A percentile compares a stretch with the other conserved stretches of the same genome.
These are phyloP conservation scores for Aradophagus sp. DNA, from an alignment of 1,140 invertebrate genomes.

Conservation along the genomic window DNA sequence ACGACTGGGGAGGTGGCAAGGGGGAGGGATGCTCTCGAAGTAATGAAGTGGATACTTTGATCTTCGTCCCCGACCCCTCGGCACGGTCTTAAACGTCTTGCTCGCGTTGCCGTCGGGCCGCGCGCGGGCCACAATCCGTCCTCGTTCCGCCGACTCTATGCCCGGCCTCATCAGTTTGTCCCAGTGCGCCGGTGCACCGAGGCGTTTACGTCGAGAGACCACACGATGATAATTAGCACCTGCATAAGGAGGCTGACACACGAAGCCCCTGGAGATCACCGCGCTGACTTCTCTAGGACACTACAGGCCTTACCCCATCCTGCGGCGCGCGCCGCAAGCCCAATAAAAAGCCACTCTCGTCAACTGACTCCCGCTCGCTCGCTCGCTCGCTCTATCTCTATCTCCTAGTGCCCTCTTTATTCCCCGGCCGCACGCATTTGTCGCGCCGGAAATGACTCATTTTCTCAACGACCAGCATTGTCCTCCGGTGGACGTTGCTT, in stretches of 20 bases:
- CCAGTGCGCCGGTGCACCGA: conserved; percentile 62
- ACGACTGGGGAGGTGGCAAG: conserved; percentile 1
- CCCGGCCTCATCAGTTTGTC: conserved; percentile 41
- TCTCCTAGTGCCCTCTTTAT: too few species aligned
- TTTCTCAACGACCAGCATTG: conserved; percentile 10
- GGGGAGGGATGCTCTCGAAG: conserved; percentile 46
- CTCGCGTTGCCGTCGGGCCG: conserved; percentile 9
- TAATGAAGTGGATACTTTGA: conserved; percentile 57
- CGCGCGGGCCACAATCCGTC: conserved; percentile 6
- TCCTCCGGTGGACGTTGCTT: too few species aligned
- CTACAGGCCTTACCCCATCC: conserved; percentile 60
- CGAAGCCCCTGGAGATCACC: conserved; percentile 65
- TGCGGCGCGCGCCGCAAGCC: conserved; percentile 45
- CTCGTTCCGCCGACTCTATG: conserved; percentile 18
- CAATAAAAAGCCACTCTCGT: conserved; percentile 47
- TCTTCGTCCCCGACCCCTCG: conserved; percentile 43
- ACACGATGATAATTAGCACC: conserved; percentile 72
- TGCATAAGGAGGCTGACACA: conserved; percentile 68
- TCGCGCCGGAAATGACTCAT: conserved; percentile 28
- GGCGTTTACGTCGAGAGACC: conserved; percentile 70
- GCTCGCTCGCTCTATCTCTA: not conserved
- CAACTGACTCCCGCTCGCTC: conserved; percentile 21
- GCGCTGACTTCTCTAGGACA: conserved; percentile 70
- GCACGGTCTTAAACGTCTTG: not conserved
- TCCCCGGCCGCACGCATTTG: too few species aligned